phyloP scores from a whole-genome alignment of 2,888 invertebrate species.

The Euclidia mi region DNA sequence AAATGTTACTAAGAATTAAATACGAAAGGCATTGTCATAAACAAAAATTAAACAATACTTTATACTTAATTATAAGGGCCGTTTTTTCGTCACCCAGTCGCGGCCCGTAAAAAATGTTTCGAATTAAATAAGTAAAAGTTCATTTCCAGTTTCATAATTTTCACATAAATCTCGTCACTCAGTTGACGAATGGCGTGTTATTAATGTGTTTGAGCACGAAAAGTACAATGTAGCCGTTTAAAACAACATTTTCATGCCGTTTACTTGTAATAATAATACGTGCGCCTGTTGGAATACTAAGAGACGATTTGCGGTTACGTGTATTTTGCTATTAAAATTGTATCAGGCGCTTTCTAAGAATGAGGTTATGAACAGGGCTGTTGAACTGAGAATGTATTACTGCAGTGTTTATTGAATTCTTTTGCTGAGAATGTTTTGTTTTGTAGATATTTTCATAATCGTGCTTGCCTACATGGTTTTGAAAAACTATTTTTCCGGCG shows the following conservation, averaged over 20 bases:
- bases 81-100: background rate
- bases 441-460: no score
- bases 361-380: constrained; percentile 2
- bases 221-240: constrained; percentile 17
- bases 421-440: no score
- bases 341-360: constrained; percentile 29
- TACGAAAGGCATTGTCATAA: background rate
- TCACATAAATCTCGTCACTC: constrained; percentile 41
- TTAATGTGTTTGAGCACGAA: constrained; percentile 31
- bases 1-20: no score
- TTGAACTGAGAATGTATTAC: constrained; percentile 6
- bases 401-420: no score
- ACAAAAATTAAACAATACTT: constrained; percentile 3
- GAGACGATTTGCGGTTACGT: constrained; percentile 14
- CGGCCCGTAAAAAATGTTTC: constrained; percentile 14
- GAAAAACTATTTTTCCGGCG: no score
- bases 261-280: constrained; percentile 14
- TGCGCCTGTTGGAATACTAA: constrained; percentile 25
- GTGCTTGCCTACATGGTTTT: no score
- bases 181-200: constrained; percentile 46
- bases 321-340: constrained; percentile 31
- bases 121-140: constrained; percentile 19
- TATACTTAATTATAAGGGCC: constrained; percentile 1
- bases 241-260: constrained; percentile 9
- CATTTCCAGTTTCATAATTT: constrained; percentile 46